Evolutionary conservation across 2,797 vertebrate species (phyloP), one percentile per base, ranked within the genome.

Genomic region (Pseudocheirus occidentalis): DNA sequence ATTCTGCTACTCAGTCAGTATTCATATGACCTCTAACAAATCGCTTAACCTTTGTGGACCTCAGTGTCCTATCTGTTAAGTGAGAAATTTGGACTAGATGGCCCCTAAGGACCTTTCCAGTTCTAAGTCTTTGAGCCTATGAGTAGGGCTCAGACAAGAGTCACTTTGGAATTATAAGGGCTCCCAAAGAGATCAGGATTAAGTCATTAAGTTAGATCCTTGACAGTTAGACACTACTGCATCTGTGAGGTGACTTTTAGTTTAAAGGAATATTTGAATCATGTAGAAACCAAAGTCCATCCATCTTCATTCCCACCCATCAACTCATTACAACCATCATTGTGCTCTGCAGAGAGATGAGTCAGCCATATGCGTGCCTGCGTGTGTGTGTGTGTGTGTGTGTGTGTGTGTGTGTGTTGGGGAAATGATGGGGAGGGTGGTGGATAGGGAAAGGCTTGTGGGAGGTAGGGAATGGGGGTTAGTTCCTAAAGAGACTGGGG

Each of bases 281-380:
- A 55, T 66, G 89, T 59, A 52, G 91, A 93, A 58, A 58, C 1
- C 0, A 0, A 7, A 34, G 40, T 59, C 92, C 56, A 7, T 34
- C 90, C 90, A n/a, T 27, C 94, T 81, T 93, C 66, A 53, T 53
- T 10, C 94, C 29, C 14, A 81, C 50, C 90, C 81, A 92, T 92
- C 93, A 12, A 66, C 87, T 81, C 95, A 55, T 94, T 1, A 40
- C 0, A 0, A n/a, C 92, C 94, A 91, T 62, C 94, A 91, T 62
- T 50, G 0, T 4, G 59, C 87, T 94, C 89, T 56, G 16, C 3
- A 34, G 93, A 10, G 54, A 18, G 52, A 21, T 29, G 53, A 53
- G 90, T 55, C 90, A 53, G 40, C n/a, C 18, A 5, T 73, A n/a
- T 21, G 18, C 10, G 29, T 14, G 3, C 34, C 9, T 1, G 55